Base-by-base conservation (phyloP, 1,140 invertebrate species). In the Macrocentrus cingulum region DNA sequence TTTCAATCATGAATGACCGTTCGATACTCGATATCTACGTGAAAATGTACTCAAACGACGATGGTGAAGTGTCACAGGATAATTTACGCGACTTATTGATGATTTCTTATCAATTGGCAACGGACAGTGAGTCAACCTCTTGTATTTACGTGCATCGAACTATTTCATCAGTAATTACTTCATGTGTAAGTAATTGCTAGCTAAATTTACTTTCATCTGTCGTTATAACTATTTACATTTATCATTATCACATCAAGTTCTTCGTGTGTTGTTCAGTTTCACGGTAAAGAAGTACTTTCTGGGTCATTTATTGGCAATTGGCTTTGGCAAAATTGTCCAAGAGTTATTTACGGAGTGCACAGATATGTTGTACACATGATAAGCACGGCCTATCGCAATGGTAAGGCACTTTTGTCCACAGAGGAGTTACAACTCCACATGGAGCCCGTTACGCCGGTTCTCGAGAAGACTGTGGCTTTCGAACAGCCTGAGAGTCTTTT, bases 291-390 rank as follows among this genome's bases (percentile, higher is more conserved):
- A 41, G 80, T 78, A 36, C 81, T 94, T 57, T 91, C 89, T 20
- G 77, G 85, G 0, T 85, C 85, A 60, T 94, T 85, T 67, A 84
- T 92, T 19, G 84, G 85, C 25, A 89, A 91, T 70, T 94, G 91
- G 91, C 80, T 93, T 11, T 83, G 84, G 60, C 83, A 87, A 60
- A 86, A 93, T 79, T 87, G 88, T 63, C 88, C 89, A 16, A 80
- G 89, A 41, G 77, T 92, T 13, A 81, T 92, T 8, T 77, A 87
- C 13, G 85, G 89, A 0, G 79, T 93, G n/a, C 91, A 94, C 74
- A 85, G 89, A 71, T 90, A 83, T 56, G 84, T 88, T 53, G 84
- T 92, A 7, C 90, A 92, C 69, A 84, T 87, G 50, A 73, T 94
- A 19, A 88, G 88, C 20, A 92, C 89, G 6, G 85, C 86, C 1